phyloP scores from a whole-genome alignment of 2,888 invertebrate genomes.

The Pseudococcus jackbeardsleyi region DNA sequence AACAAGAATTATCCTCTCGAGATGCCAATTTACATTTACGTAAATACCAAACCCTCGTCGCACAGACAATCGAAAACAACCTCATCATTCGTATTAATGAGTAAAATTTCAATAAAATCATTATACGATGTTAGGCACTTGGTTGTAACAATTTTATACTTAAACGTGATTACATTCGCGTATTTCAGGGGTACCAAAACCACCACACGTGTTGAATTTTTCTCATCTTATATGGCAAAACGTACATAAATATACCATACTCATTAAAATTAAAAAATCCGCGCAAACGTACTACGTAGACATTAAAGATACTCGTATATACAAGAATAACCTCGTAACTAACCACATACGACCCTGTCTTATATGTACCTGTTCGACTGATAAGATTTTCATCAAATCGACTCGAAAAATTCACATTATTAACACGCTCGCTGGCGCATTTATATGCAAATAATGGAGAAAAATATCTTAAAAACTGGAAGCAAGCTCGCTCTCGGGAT shows the following conservation, averaged over 20 bases:
- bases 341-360: slow-evolving; percentile 26
- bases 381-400: slow-evolving; percentile 25
- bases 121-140: not conserved
- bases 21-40: slow-evolving; percentile 11
- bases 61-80: not conserved
- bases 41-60: not conserved
- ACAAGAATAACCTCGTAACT: not conserved
- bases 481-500: not conserved
- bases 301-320: not conserved
- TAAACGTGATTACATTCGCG: not conserved
- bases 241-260: not conserved
- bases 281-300: not conserved
- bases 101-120: slow-evolving; percentile 18
- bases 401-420: slow-evolving; percentile 20
- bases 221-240: not conserved
- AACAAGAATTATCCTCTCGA: not conserved
- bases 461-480: not conserved
- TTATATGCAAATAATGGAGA: not conserved
- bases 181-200: slow-evolving; percentile 4
- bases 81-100: not conserved
- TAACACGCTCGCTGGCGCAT: not conserved
- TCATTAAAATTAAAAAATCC: not conserved
- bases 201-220: slow-evolving; percentile 2
- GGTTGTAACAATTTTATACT: slow-evolving; percentile 10
- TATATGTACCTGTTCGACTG: not conserved